phyloP scores from a whole-genome alignment of 2,797 vertebrate genomes.

The Smutsia gigantea region DNA sequence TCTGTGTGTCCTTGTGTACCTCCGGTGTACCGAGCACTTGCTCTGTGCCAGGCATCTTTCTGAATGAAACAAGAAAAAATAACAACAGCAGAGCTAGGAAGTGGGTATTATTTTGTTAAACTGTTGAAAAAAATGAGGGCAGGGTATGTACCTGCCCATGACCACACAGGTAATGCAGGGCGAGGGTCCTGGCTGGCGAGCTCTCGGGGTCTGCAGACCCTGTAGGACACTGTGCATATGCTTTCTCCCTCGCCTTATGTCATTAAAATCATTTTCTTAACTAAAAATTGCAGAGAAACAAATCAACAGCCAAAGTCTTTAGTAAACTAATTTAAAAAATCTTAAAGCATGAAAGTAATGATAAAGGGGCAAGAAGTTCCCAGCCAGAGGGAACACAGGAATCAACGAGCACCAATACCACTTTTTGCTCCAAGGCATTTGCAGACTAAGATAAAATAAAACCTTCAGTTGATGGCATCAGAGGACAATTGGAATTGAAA shows the following conservation, averaged over 20 bases:
- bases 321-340: background rate
- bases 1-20: background rate
- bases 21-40: background rate
- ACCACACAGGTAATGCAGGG: background rate
- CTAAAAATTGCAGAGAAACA: background rate
- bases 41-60: background rate
- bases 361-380: background rate
- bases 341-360: background rate
- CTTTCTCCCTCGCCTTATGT: background rate
- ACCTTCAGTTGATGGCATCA: background rate
- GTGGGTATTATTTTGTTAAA: background rate
- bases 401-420: background rate
- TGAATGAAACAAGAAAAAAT: background rate
- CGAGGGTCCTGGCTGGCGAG: too few relatives aligned
- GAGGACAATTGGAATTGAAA: background rate
- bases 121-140: background rate
- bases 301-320: background rate
- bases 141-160: background rate
- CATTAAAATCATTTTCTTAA: background rate
- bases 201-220: background rate
- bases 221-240: accelerated
- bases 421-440: background rate
- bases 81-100: background rate
- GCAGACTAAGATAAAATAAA: background rate
- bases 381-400: background rate